These are phyloP conservation scores for Lasaia peninsularis DNA, from an alignment of 1,140 invertebrate species.

Conservation along the genomic window DNA sequence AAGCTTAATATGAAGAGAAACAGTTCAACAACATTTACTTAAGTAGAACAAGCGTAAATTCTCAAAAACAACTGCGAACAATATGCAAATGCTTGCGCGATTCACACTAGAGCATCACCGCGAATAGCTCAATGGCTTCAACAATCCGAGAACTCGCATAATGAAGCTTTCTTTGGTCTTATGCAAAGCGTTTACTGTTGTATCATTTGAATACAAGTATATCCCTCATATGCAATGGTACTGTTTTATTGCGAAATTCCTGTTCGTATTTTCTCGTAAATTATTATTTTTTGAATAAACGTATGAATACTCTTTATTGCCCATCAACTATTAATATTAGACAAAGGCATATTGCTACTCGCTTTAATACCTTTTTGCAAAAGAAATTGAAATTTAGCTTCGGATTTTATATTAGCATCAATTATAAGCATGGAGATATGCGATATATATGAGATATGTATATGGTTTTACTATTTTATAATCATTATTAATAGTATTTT, in stretches of 20 bases:
- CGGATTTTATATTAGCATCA: too few species aligned
- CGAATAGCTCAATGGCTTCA: constrained; percentile 21
- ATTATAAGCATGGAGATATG: too few species aligned
- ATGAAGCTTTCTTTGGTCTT: constrained; percentile 37
- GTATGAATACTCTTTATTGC: too few species aligned
- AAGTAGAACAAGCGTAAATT: constrained; percentile 47
- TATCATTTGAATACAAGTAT: constrained; percentile 8
- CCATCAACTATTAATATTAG: too few species aligned
- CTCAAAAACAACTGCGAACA: constrained; percentile 56
- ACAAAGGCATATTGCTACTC: too few species aligned
- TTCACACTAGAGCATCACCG: constrained; percentile 30
- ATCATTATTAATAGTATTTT: too few species aligned
- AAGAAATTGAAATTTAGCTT: too few species aligned
- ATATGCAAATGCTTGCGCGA: constrained; percentile 52
- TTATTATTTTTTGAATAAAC: too few species aligned
- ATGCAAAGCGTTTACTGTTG: constrained; percentile 22
- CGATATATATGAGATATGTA: too few species aligned
- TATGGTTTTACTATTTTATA: too few species aligned
- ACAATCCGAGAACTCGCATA: constrained; percentile 39
- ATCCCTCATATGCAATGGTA: neutral
- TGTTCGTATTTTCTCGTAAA: too few species aligned
- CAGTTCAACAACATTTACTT: constrained; percentile 20
- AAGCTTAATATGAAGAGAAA: constrained; percentile 12
- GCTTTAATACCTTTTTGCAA: too few species aligned
- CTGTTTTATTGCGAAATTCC: constrained; percentile 5